These are phyloP conservation scores for Equus przewalskii DNA, from an alignment of 2,113 vertebrate genomes.

Conservation along the genomic window DNA sequence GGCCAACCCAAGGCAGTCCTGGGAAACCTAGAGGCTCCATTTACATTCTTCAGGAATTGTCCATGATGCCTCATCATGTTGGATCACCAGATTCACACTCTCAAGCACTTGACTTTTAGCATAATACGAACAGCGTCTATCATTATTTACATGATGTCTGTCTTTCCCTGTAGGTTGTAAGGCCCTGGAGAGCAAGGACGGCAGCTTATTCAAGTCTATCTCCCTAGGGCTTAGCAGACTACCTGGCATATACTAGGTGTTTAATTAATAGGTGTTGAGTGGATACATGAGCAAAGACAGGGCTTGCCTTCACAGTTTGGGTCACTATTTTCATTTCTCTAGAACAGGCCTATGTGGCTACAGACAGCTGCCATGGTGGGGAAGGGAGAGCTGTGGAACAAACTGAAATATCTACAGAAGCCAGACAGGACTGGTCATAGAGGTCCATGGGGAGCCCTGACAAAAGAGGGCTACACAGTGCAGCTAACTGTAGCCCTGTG, in stretches of 20 bases:
- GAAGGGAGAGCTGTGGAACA: not conserved
- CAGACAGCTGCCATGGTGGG: not conserved
- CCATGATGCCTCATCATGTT: not conserved
- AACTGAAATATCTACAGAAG: not conserved
- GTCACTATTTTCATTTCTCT: not conserved
- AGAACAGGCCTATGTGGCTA: not conserved
- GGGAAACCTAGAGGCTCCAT: not conserved
- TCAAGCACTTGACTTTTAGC: not conserved
- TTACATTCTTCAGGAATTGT: not conserved
- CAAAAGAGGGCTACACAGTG: not conserved
- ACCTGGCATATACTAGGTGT: not conserved
- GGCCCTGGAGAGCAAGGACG: not conserved
- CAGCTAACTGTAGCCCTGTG: not conserved
- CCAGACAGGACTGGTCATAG: not conserved
- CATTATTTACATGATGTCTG: not conserved
- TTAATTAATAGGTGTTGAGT: not conserved
- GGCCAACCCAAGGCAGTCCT: not conserved
- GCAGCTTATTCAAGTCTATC: not conserved
- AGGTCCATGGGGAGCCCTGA: accelerated
- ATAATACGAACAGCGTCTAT: not conserved
- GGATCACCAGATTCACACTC: not conserved
- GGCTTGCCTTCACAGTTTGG: not conserved
- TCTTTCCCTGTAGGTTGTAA: not conserved
- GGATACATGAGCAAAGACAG: not conserved
- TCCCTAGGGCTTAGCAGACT: not conserved